phyloP scores from a whole-genome alignment of 2,888 invertebrate genomes.

The Zygaena filipendulae region DNA sequence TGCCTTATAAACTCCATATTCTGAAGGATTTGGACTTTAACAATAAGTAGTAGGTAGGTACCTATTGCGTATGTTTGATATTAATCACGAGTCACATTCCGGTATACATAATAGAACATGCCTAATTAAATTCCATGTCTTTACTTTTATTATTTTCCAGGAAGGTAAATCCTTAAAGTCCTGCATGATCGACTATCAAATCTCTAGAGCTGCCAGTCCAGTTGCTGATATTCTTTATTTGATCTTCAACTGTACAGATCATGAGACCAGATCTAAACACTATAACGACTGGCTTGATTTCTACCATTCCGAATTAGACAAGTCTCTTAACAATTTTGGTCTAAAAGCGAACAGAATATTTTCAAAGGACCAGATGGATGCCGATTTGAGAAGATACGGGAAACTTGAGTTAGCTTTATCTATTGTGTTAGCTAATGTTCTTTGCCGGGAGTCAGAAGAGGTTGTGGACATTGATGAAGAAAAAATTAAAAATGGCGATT shows the following conservation, averaged over 20 bases:
- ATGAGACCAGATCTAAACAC: conserved; percentile 19
- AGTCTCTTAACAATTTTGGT: conserved; percentile 18
- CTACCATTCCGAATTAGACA: conserved; percentile 21
- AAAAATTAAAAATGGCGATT: no score
- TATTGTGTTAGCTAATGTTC: conserved; percentile 15
- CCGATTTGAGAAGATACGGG: conserved; percentile 23
- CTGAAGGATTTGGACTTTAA: no score
- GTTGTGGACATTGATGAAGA: conserved; percentile 15
- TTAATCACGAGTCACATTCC: no score
- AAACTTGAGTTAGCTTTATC: conserved; percentile 17
- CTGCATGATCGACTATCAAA: conserved; percentile 29
- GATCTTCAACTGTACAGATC: conserved; percentile 26
- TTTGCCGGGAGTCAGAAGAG: conserved; percentile 21
- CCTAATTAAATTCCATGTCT: no score
- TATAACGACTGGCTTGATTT: conserved; percentile 24
- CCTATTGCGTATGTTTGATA: no score
- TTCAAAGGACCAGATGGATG: conserved; percentile 22
- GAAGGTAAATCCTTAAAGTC: no score
- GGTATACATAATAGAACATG: no score
- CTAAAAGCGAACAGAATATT: conserved; percentile 21
- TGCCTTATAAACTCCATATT: no score
- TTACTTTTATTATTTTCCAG: conserved; percentile 18
- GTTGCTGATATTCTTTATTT: conserved; percentile 22
- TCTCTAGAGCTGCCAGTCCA: conserved; percentile 20
- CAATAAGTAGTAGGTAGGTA: no score